Percentiles rank a stretch among this genome's conserved stretches.
phyloP scores from a whole-genome alignment of 2,888 invertebrate species.

The Hirtodrosophila confusa region DNA sequence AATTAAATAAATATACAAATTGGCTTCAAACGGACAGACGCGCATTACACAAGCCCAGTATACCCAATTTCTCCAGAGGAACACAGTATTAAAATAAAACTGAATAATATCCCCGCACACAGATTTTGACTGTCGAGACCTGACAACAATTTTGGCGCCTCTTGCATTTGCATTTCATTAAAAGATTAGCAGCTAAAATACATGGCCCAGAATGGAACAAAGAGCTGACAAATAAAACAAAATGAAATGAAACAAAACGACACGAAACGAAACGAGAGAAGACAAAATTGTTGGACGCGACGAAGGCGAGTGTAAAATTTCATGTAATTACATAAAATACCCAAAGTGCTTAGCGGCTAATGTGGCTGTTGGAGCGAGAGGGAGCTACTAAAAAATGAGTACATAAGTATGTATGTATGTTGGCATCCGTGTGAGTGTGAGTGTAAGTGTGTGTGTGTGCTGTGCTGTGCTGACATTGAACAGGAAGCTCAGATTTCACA shows the following conservation, averaged over 20 bases:
- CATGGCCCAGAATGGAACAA: constrained; percentile 18
- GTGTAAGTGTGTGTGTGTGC: constrained; percentile 6
- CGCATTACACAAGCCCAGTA: too few relatives aligned
- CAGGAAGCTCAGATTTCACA: constrained; percentile 77
- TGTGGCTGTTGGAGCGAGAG: constrained; percentile 12
- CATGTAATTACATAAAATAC: constrained; percentile 77
- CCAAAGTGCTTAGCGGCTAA: constrained; percentile 62
- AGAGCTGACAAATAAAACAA: constrained; percentile 16
- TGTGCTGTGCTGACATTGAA: constrained; percentile 62
- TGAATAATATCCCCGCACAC: not conserved
- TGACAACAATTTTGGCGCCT: constrained; percentile 12
- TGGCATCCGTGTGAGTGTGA: not conserved
- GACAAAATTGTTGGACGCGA: constrained; percentile 28
- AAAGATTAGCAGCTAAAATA: constrained; percentile 63
- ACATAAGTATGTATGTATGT: constrained; percentile 5
- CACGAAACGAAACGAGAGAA: constrained; percentile 18
- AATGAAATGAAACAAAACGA: constrained; percentile 24
- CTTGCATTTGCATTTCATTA: constrained; percentile 69
- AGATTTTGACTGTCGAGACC: not conserved
- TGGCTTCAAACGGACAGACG: too few relatives aligned
- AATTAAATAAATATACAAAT: too few relatives aligned
- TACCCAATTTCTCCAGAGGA: too few relatives aligned
- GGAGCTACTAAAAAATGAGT: not conserved
- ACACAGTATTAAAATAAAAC: too few relatives aligned
- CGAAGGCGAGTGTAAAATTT: constrained; percentile 66